phyloP scores from a whole-genome alignment of 2,113 vertebrate species.

The Lycaon pictus region DNA sequence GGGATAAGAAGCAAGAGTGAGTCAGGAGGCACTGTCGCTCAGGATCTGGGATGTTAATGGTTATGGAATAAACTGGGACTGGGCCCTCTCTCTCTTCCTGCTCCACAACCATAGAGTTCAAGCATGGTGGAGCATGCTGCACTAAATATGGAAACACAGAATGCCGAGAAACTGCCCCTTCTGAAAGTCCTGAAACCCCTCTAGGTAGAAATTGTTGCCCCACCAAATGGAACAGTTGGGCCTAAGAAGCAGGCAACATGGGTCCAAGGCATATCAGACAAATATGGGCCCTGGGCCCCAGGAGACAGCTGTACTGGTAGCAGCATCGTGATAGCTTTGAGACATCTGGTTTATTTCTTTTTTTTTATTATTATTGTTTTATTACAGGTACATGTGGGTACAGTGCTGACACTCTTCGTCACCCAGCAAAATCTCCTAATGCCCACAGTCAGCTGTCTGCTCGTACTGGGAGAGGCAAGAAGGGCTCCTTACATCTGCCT shows the following conservation, averaged over 20 bases:
- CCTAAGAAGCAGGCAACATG: neutral
- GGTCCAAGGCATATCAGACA: neutral
- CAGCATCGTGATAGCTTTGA: neutral
- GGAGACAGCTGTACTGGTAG: neutral
- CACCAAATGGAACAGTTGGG: neutral
- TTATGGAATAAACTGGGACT: neutral
- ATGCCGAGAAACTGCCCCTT: neutral
- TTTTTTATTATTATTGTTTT: neutral
- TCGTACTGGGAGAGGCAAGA: neutral
- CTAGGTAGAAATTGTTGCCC: too few relatives aligned
- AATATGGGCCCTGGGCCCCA: too few relatives aligned
- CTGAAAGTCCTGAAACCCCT: too few relatives aligned
- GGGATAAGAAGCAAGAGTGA: neutral
- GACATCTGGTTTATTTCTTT: neutral
- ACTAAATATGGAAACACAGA: neutral
- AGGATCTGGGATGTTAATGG: neutral
- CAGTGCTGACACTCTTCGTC: neutral
- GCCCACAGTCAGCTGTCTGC: neutral
- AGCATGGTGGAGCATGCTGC: rapidly evolving
- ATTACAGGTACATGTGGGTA: neutral
- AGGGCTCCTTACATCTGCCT: neutral
- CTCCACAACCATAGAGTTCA: neutral
- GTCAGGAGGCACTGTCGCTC: neutral
- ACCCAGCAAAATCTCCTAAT: neutral
- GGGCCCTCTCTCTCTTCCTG: neutral